Percentiles rank a stretch among this genome's conserved stretches.
phyloP scores from a whole-genome alignment of 2,888 invertebrate species.

The Lasius fuliginosus region DNA sequence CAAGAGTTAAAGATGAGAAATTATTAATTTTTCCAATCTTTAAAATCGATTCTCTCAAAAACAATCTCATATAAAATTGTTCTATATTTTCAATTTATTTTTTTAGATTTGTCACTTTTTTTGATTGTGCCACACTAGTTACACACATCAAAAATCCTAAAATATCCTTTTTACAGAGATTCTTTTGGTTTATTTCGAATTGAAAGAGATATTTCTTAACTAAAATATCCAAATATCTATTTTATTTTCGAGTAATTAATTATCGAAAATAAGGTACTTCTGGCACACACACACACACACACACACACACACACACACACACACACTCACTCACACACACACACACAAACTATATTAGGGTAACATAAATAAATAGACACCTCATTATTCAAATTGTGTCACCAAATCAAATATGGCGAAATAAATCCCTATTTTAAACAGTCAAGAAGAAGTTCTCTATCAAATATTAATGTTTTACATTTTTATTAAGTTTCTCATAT shows the following conservation, averaged over 20 bases:
- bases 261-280: background rate
- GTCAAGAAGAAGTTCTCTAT: background rate
- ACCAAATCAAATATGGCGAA: background rate
- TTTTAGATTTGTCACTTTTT: background rate
- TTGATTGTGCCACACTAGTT: background rate
- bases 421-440: background rate
- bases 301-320: background rate
- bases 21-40: background rate
- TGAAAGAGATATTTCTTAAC: background rate
- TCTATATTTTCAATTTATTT: background rate
- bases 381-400: background rate
- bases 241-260: background rate
- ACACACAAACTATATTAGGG: background rate
- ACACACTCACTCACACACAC: background rate
- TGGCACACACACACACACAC: background rate
- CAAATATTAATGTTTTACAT: background rate
- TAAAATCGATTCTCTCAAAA: constrained; percentile 7
- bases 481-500: background rate
- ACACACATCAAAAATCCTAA: background rate
- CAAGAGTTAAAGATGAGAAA: background rate
- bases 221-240: background rate
- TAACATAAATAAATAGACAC: background rate
- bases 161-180: background rate
- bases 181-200: background rate
- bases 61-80: background rate